Conservation (phyloP, 2,113 vertebrate genomes). For the Micromys minutus region DNA sequence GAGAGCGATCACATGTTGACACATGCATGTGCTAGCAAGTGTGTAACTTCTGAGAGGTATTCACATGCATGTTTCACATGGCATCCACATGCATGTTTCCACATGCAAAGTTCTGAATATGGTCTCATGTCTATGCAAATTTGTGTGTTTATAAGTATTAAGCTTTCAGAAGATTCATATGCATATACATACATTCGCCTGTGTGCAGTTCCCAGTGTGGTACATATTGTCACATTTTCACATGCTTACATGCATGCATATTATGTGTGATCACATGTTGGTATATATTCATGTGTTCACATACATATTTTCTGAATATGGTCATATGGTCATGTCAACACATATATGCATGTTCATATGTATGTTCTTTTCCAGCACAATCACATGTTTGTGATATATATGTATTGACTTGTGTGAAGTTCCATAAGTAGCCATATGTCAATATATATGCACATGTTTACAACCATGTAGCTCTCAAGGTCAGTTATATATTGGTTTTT, state of each 20-base stretch:
- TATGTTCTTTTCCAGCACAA: not conserved
- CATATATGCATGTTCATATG: not conserved
- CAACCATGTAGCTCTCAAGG: not conserved
- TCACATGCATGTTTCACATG: not conserved
- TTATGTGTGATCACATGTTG: not conserved
- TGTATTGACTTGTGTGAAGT: not conserved
- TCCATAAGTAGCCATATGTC: not conserved
- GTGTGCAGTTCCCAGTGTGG: not conserved
- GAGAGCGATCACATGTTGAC: not conserved
- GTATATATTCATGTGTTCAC: not conserved
- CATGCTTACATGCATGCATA: not conserved
- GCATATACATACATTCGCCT: not conserved
- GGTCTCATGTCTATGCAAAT: not conserved
- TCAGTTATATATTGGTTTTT: not conserved
- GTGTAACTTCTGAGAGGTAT: not conserved
- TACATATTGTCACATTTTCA: not conserved
- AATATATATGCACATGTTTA: not conserved
- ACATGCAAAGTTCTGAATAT: not conserved
- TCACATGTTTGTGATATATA: not conserved
- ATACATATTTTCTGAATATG: not conserved
- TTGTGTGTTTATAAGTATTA: not conserved
- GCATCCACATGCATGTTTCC: not conserved
- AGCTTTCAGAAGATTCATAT: not conserved
- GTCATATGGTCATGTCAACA: not conserved
- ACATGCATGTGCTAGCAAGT: not conserved